These are phyloP conservation scores for Amblyopsis hoosieri DNA, from an alignment of 2,797 vertebrate genomes.

Conservation along the genomic window DNA sequence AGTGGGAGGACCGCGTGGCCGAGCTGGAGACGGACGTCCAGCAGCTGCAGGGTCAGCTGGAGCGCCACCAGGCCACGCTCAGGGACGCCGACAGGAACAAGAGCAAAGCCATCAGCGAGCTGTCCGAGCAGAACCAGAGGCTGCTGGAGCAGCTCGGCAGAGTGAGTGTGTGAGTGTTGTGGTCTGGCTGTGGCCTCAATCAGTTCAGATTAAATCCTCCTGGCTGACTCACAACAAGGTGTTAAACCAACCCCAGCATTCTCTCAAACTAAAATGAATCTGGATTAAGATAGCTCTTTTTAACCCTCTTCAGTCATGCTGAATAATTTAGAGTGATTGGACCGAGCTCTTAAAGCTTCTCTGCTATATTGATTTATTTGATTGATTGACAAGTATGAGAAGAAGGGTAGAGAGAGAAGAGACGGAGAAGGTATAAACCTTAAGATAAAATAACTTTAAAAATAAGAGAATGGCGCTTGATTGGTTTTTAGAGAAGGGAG, in stretches of 20 bases:
- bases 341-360: constrained; percentile 47
- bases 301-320: constrained; percentile 36
- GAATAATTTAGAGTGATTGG: constrained; percentile 58
- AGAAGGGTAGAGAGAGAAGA: not conserved
- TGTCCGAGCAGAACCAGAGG: constrained; percentile 97
- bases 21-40: constrained; percentile 95
- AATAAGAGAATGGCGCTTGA: not conserved
- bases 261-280: constrained; percentile 12
- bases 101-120: constrained; percentile 87
- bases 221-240: constrained; percentile 35
- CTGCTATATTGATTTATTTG: constrained; percentile 44
- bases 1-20: constrained; percentile 95
- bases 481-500: too few relatives aligned
- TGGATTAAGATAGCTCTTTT: constrained; percentile 58
- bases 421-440: constrained; percentile 9
- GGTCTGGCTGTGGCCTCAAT: constrained; percentile 30
- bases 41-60: constrained; percentile 92
- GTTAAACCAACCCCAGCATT: constrained; percentile 38
- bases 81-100: constrained; percentile 91
- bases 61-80: constrained; percentile 91
- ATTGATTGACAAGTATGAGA: not conserved
- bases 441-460: not conserved
- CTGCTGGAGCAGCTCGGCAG: constrained; percentile 95
- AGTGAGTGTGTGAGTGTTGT: constrained; percentile 68
- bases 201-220: constrained; percentile 27